Percentiles rank a stretch among this genome's conserved stretches.
phyloP scores from a whole-genome alignment of 2,797 vertebrate genomes.

The Sarcoramphus papa region DNA sequence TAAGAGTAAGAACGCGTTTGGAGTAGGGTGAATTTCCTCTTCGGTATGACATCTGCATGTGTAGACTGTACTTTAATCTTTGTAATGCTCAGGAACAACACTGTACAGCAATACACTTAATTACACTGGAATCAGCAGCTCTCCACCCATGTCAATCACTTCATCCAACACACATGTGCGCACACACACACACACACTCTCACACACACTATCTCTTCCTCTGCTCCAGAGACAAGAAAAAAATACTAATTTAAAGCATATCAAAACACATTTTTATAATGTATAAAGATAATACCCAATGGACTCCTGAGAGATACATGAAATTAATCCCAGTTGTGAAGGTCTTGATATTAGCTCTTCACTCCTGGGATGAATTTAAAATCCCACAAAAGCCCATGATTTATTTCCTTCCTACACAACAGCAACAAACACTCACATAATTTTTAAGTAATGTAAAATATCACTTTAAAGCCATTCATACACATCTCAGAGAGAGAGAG shows the following conservation, averaged over 20 bases:
- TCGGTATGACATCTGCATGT: neutral
- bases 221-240: constrained; percentile 53
- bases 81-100: neutral
- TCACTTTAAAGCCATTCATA: constrained; percentile 55
- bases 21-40: neutral
- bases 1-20: neutral
- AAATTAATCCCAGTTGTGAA: constrained; percentile 80
- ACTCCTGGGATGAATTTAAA: constrained; percentile 76
- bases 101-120: neutral
- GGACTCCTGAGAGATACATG: constrained; percentile 69
- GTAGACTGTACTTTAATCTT: neutral
- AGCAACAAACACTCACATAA: constrained; percentile 73
- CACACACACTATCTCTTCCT: neutral
- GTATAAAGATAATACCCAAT: constrained; percentile 76
- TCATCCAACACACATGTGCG: neutral
- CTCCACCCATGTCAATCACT: neutral
- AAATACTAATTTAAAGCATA: constrained; percentile 74
- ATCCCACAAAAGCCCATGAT: constrained; percentile 75
- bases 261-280: constrained; percentile 75
- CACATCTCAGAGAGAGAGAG: neutral
- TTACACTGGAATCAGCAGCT: neutral
- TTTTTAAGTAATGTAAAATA: constrained; percentile 72
- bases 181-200: neutral
- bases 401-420: constrained; percentile 76
- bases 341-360: constrained; percentile 75